phyloP scores from a whole-genome alignment of 2,113 vertebrate genomes.

The Galemys pyrenaicus region DNA sequence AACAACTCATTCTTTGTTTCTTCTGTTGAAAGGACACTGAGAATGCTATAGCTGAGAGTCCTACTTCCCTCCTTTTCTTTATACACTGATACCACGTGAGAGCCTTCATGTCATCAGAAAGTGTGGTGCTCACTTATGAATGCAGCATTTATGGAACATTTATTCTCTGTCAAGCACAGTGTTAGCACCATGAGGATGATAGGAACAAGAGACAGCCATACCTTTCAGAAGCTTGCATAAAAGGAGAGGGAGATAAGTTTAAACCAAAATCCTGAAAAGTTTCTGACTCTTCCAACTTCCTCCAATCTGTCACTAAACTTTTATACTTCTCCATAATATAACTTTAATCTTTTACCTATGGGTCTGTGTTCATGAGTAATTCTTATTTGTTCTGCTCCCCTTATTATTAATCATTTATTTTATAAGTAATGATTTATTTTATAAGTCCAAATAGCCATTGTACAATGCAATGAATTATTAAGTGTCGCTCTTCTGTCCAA shows the following conservation, averaged over 20 bases:
- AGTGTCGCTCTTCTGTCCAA: neutral
- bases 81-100: neutral
- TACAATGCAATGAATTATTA: neutral
- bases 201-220: neutral
- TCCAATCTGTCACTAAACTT: neutral
- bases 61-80: neutral
- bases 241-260: neutral
- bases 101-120: neutral
- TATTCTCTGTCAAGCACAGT: neutral
- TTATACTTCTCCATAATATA: neutral
- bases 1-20: neutral
- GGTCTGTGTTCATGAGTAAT: neutral
- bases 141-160: neutral
- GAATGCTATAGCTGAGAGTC: neutral
- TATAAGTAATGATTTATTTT: neutral
- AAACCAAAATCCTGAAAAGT: neutral
- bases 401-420: neutral
- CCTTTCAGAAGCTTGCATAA: neutral
- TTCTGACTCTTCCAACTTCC: neutral
- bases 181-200: neutral
- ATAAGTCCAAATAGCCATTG: neutral
- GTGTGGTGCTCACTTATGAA: neutral
- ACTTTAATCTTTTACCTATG: neutral
- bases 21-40: neutral
- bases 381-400: neutral